Evolutionary conservation across 1,140 invertebrate species (phyloP).

Genomic region (Leguminivora glycinivorella): DNA sequence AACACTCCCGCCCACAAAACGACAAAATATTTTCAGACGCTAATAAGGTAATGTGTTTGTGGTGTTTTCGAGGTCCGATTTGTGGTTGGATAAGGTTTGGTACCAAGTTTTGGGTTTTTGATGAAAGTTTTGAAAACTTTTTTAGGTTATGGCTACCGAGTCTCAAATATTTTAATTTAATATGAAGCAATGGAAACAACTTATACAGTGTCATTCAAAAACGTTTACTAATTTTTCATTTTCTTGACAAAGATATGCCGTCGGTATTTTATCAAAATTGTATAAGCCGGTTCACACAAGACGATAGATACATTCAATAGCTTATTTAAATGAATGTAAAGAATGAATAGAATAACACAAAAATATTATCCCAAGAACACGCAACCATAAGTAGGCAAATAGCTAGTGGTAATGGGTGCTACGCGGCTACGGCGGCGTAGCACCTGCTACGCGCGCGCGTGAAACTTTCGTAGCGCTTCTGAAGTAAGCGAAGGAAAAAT

Average conservation of each 20-base stretch:
- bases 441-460: conserved; percentile 3
- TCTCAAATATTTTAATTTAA: neutral
- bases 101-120: neutral
- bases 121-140: conserved; percentile 5
- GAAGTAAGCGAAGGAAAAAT: neutral
- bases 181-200: too few relatives aligned
- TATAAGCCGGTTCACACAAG: too few relatives aligned
- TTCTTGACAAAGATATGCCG: too few relatives aligned
- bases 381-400: neutral
- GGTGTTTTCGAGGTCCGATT: conserved; percentile 1
- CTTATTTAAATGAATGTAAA: too few relatives aligned
- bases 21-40: conserved; percentile 78
- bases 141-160: neutral
- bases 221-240: neutral
- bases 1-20: conserved; percentile 72
- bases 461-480: conserved; percentile 11
- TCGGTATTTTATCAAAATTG: too few relatives aligned
- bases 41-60: conserved; percentile 62
- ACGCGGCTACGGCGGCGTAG: conserved; percentile 17
- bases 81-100: neutral
- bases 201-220: neutral
- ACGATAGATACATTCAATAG: too few relatives aligned
- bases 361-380: neutral
- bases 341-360: too few relatives aligned
- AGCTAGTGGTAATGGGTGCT: neutral